phyloP scores from a whole-genome alignment of 2,113 vertebrate genomes.

The Tonatia bakeri region DNA sequence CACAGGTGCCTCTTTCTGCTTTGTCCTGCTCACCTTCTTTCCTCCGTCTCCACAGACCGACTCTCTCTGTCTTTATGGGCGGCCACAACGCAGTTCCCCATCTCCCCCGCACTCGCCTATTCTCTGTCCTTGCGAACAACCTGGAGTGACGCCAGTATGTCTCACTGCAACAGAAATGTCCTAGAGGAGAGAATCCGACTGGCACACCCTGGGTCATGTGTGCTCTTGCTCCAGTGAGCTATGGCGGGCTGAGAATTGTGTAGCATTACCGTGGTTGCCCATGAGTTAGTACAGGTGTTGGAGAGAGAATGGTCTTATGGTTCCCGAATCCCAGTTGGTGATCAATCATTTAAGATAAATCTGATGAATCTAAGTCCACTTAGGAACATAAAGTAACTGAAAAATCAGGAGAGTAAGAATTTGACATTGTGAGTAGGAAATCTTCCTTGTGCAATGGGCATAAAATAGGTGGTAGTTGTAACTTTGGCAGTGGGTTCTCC shows the following conservation, averaged over 20 bases:
- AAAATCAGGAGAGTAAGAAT: background rate
- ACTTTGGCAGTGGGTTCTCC: background rate
- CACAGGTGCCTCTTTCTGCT: background rate
- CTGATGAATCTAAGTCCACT: background rate
- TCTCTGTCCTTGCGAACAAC: background rate
- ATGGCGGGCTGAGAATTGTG: too few relatives aligned
- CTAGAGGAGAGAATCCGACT: background rate
- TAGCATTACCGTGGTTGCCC: background rate
- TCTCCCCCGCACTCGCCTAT: background rate
- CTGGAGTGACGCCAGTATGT: background rate
- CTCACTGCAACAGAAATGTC: background rate
- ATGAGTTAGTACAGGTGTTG: too few relatives aligned
- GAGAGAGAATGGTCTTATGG: background rate
- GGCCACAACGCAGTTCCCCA: background rate
- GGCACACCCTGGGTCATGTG: background rate
- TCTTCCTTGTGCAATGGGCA: background rate
- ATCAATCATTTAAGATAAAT: background rate
- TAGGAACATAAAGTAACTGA: background rate
- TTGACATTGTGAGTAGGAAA: background rate
- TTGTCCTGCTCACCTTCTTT: background rate
- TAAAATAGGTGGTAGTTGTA: background rate
- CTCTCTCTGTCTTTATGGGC: background rate
- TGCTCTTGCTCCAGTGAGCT: background rate
- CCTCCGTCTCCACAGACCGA: background rate
- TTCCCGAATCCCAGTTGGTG: background rate